A percentile compares a stretch with the other conserved stretches of the same genome.
Evolutionary conservation across 2,888 invertebrate genomes (phyloP).

Genomic region (Acronicta alni): DNA sequence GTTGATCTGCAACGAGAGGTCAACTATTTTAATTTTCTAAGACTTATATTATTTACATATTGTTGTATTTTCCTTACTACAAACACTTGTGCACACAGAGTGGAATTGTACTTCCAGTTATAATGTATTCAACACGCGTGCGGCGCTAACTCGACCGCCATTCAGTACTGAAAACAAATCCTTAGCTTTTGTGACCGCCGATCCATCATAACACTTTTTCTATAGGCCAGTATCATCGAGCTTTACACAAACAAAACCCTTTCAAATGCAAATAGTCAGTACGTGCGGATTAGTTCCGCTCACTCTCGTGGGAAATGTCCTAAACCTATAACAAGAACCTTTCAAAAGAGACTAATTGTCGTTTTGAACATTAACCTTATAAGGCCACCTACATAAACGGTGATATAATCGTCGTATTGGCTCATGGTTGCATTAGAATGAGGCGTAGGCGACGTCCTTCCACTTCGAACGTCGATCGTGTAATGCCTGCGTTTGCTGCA

Average conservation of each 20-base stretch:
- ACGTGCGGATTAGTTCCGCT: constrained; percentile 87
- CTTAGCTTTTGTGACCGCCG: constrained; percentile 78
- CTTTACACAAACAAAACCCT: constrained; percentile 86
- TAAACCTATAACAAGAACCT: constrained; percentile 52
- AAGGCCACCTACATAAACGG: constrained; percentile 87
- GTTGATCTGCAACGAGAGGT: constrained; percentile 60
- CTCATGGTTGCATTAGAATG: constrained; percentile 73
- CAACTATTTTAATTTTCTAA: constrained; percentile 62
- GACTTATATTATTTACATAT: constrained; percentile 62
- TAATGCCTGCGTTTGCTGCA: constrained; percentile 69
- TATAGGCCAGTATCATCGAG: constrained; percentile 82
- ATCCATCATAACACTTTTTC: constrained; percentile 86
- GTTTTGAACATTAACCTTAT: constrained; percentile 87
- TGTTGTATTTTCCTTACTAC: constrained; percentile 67
- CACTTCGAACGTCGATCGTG: constrained; percentile 70
- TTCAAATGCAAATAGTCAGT: constrained; percentile 86
- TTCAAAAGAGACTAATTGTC: constrained; percentile 56
- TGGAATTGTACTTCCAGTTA: constrained; percentile 65
- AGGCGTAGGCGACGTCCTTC: constrained; percentile 85
- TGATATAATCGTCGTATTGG: constrained; percentile 85
- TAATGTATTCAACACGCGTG: constrained; percentile 85
- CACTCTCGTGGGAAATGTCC: constrained; percentile 80
- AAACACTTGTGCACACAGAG: constrained; percentile 62
- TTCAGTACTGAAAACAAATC: constrained; percentile 87
- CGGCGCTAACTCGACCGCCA: constrained; percentile 79